These are phyloP conservation scores for Polydrusus pterygomalis DNA, from an alignment of 2,888 invertebrate species.

Conservation along the genomic window DNA sequence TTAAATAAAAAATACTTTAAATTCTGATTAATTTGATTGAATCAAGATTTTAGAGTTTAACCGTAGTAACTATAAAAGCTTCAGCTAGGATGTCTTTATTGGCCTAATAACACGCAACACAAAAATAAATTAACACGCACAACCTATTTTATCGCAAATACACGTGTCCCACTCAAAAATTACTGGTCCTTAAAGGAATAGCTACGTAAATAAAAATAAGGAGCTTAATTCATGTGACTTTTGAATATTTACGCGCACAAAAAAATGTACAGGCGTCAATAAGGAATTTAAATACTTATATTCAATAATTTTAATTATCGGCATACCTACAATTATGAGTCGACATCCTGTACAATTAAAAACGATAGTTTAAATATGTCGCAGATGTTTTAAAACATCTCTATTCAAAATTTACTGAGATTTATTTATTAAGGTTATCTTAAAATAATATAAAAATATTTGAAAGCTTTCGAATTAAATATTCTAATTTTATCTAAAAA, in stretches of 20 bases:
- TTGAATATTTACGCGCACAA: background rate
- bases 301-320: too few relatives aligned
- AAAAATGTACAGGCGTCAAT: background rate
- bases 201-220: background rate
- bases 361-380: too few relatives aligned
- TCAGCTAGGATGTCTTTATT: slow-evolving; percentile 5
- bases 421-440: background rate
- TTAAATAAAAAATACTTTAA: too few relatives aligned
- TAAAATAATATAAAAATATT: background rate
- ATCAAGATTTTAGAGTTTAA: too few relatives aligned
- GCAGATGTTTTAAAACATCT: too few relatives aligned
- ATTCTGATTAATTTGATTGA: too few relatives aligned
- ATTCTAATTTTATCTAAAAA: background rate
- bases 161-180: background rate
- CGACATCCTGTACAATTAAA: too few relatives aligned
- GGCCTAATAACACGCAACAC: background rate
- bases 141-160: background rate
- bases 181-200: background rate
- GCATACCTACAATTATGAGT: too few relatives aligned
- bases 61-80: too few relatives aligned
- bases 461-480: background rate
- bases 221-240: background rate
- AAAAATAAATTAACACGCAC: slow-evolving; percentile 14
- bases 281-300: background rate
- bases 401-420: too few relatives aligned